A percentile compares a stretch with the other conserved stretches of the same genome.
phyloP scores from a whole-genome alignment of 2,888 invertebrate species.

The Lingula anatina region DNA sequence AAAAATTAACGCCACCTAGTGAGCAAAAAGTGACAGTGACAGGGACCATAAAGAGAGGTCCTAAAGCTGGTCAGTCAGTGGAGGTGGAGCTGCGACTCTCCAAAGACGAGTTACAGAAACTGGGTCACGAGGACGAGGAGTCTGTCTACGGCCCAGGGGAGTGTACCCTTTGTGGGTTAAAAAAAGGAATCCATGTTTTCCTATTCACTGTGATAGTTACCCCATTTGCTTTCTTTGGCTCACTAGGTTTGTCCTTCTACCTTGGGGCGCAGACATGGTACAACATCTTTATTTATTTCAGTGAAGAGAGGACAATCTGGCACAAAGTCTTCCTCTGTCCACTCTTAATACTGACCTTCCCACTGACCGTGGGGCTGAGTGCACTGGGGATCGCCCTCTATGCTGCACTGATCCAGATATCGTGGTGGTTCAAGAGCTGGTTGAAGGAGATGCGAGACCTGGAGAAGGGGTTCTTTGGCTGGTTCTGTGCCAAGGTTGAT shows the following conservation, averaged over 20 bases:
- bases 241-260: slow-evolving; percentile 67
- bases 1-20: no score
- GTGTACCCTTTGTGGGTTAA: slow-evolving; percentile 51
- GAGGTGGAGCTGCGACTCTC: slow-evolving; percentile 70
- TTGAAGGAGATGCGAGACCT: slow-evolving; percentile 67
- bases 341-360: slow-evolving; percentile 65
- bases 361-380: slow-evolving; percentile 64
- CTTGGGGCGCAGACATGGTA: slow-evolving; percentile 74
- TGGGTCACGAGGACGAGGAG: slow-evolving; percentile 55
- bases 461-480: slow-evolving; percentile 75
- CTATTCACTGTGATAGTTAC: slow-evolving; percentile 63
- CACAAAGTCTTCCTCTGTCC: slow-evolving; percentile 65
- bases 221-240: slow-evolving; percentile 64
- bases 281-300: slow-evolving; percentile 67
- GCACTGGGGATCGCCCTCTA: slow-evolving; percentile 65
- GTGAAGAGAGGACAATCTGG: slow-evolving; percentile 63
- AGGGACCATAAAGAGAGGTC: slow-evolving; percentile 71
- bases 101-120: slow-evolving; percentile 65
- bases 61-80: slow-evolving; percentile 60
- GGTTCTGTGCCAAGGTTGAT: slow-evolving; percentile 65
- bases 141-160: slow-evolving; percentile 50
- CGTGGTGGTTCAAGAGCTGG: slow-evolving; percentile 67
- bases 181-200: slow-evolving; percentile 64
- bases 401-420: slow-evolving; percentile 65
- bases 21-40: slow-evolving; percentile 55